phyloP scores from a whole-genome alignment of 1,140 invertebrate species.

The Copidosoma floridanum region DNA sequence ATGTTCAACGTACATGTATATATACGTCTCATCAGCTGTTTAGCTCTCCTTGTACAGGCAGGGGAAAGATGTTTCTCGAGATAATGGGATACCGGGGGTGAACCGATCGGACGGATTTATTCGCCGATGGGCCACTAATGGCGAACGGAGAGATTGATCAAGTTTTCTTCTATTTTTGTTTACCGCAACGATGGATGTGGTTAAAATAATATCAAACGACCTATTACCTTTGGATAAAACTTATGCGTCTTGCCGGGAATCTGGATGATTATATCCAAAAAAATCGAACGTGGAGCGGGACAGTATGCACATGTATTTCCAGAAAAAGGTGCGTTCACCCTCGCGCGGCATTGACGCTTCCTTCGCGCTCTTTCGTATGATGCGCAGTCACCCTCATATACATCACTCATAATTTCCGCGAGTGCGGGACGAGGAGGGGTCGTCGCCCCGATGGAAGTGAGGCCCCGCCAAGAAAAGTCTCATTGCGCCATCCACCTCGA shows the following conservation, averaged over 20 bases:
- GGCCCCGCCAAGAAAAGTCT: too few species aligned
- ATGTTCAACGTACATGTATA: conserved; percentile 14
- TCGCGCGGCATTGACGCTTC: too few species aligned
- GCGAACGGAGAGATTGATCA: background rate
- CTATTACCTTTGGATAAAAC: background rate
- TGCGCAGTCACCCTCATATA: too few species aligned
- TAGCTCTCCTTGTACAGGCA: conserved; percentile 31
- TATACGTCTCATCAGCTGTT: conserved; percentile 45
- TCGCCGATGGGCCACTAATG: conserved; percentile 6
- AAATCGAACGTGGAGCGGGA: background rate
- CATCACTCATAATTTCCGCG: conserved; percentile 12
- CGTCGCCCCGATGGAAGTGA: too few species aligned
- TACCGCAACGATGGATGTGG: too few species aligned
- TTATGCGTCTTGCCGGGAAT: background rate
- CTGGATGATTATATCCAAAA: too few species aligned
- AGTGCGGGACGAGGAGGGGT: background rate
- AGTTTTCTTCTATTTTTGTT: too few species aligned
- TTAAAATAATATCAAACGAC: too few species aligned
- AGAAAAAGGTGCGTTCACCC: too few species aligned
- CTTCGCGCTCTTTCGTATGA: too few species aligned
- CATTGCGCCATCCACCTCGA: conserved; percentile 39
- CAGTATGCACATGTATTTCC: too few species aligned
- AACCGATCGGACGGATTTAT: conserved; percentile 20
- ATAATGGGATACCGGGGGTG: conserved; percentile 19
- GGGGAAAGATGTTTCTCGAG: conserved; percentile 18